These are phyloP conservation scores for Drosophila carrolli DNA, from an alignment of 1,140 invertebrate genomes.

Conservation along the genomic window DNA sequence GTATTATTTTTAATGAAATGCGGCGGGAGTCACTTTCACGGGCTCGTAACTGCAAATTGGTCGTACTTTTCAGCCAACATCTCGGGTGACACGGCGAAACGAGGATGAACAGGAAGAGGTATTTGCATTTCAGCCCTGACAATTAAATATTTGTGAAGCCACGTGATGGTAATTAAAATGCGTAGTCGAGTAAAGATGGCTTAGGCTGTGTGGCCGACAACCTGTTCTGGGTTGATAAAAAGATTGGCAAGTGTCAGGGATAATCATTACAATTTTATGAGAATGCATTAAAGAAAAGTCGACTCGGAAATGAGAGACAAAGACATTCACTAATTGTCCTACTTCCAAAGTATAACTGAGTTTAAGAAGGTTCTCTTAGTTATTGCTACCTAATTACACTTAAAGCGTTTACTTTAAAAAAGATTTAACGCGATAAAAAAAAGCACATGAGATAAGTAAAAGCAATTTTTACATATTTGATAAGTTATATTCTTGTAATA, in stretches of 20 bases:
- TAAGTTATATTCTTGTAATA: too few relatives aligned
- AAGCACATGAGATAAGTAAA: too few relatives aligned
- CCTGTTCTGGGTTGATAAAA: slow-evolving; percentile 59
- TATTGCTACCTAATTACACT: too few relatives aligned
- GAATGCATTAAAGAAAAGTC: not conserved
- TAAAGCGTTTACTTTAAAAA: too few relatives aligned
- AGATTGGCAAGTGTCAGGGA: slow-evolving; percentile 53
- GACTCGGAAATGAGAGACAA: slow-evolving; percentile 10
- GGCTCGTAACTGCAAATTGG: slow-evolving; percentile 74
- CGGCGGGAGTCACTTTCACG: slow-evolving; percentile 38
- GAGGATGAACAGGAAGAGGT: slow-evolving; percentile 14
- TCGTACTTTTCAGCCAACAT: slow-evolving; percentile 30
- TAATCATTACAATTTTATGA: slow-evolving; percentile 47
- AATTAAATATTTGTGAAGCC: slow-evolving; percentile 60
- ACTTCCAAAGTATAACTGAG: too few relatives aligned
- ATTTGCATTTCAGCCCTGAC: slow-evolving; percentile 61
- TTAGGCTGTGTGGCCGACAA: slow-evolving; percentile 31
- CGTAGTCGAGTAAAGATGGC: slow-evolving; percentile 31
- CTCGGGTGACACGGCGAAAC: slow-evolving; percentile 31
- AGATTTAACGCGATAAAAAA: too few relatives aligned
- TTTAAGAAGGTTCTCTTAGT: not conserved
- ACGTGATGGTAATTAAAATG: slow-evolving; percentile 70
- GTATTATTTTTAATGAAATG: slow-evolving; percentile 77
- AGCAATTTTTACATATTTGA: too few relatives aligned
- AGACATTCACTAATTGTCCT: slow-evolving; percentile 13